Evolutionary conservation across 2,797 vertebrate genomes (phyloP).

Genomic region (Delichon dasypus): DNA sequence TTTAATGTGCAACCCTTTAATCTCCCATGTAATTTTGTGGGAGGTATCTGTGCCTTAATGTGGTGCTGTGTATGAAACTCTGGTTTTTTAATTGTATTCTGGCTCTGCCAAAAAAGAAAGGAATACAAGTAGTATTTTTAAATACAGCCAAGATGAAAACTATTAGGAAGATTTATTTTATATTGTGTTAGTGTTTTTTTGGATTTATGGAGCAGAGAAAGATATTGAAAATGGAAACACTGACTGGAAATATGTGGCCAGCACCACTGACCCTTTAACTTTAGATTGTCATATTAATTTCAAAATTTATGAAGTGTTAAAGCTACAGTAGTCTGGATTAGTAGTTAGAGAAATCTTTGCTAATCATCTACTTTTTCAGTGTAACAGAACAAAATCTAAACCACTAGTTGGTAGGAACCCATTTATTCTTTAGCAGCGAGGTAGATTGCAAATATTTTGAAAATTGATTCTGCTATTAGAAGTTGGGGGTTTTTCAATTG

Average conservation of each 20-base stretch:
- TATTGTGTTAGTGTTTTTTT: not conserved
- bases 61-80: not conserved
- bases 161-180: not conserved
- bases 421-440: not conserved
- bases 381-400: not conserved
- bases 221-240: not conserved
- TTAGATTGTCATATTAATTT: not conserved
- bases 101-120: not conserved
- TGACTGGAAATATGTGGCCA: not conserved
- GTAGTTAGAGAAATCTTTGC: not conserved
- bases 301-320: not conserved
- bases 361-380: not conserved
- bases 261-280: not conserved
- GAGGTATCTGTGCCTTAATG: not conserved
- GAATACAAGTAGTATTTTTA: not conserved
- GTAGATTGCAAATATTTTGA: not conserved
- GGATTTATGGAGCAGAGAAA: not conserved
- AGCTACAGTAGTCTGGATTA: conserved; percentile 4
- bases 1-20: not conserved
- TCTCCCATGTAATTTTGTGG: not conserved
- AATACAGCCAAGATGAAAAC: not conserved
- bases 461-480: not conserved
- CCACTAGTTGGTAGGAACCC: not conserved
- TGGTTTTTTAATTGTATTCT: not conserved
- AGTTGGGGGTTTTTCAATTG: not conserved